A percentile compares a stretch with the other conserved stretches of the same genome.
Evolutionary conservation across 2,797 vertebrate genomes (phyloP).

Genomic region (Diceros bicornis): DNA sequence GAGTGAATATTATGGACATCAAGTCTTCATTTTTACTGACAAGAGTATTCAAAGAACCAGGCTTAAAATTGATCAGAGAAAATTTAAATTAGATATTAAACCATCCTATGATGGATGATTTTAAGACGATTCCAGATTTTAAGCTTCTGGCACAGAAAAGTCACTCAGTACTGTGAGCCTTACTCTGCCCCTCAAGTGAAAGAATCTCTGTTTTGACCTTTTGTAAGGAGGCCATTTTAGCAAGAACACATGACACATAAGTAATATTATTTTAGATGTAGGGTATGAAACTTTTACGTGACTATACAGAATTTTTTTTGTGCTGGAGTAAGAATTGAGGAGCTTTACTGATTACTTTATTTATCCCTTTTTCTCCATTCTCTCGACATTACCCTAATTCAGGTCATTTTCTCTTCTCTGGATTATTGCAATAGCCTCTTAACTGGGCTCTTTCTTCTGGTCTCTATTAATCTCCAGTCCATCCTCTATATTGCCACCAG

Average conservation of each 20-base stretch:
- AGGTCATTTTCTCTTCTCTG: not conserved
- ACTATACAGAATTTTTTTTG: not conserved
- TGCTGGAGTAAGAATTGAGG: not conserved
- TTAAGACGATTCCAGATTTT: not conserved
- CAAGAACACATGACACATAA: not conserved
- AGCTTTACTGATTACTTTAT: not conserved
- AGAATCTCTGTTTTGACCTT: not conserved
- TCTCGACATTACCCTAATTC: not conserved
- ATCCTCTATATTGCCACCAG: not conserved
- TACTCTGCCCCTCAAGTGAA: not conserved
- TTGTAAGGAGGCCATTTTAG: not conserved
- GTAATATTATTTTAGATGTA: not conserved
- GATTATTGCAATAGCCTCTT: not conserved
- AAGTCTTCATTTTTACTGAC: not conserved
- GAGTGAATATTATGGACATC: not conserved
- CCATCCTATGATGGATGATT: too few species aligned
- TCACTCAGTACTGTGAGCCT: not conserved
- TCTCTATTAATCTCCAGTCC: not conserved
- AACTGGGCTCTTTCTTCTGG: not conserved
- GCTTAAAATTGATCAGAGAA: not conserved
- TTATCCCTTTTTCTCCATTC: not conserved
- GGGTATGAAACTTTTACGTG: not conserved
- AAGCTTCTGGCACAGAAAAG: not conserved
- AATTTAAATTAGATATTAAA: not conserved
- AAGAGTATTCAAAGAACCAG: not conserved